These are phyloP conservation scores for Ooceraea biroi DNA, from an alignment of 1,140 invertebrate genomes.

Conservation along the genomic window DNA sequence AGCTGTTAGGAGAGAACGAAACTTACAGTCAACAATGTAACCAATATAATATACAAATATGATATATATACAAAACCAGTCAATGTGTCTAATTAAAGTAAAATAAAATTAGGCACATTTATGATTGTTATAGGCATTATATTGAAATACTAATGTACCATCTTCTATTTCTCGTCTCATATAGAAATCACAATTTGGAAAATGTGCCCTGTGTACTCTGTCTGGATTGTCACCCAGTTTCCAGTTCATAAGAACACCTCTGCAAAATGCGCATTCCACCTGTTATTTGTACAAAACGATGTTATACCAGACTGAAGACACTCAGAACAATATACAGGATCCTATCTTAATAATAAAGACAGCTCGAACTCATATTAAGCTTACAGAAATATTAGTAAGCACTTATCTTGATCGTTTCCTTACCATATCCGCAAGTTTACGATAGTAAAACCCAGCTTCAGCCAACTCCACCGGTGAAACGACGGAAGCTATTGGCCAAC, in stretches of 20 bases:
- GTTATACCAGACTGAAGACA: constrained; percentile 28
- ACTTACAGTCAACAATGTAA: not conserved
- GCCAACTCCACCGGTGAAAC: constrained; percentile 91
- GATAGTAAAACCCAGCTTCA: constrained; percentile 93
- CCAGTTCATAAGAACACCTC: constrained; percentile 91
- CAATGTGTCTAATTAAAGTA: not conserved
- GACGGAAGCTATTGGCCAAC: constrained; percentile 88
- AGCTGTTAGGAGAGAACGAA: constrained; percentile 67
- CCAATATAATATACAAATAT: not conserved
- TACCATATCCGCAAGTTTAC: constrained; percentile 87
- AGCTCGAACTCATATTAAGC: not conserved
- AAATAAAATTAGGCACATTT: constrained; percentile 15
- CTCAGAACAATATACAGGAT: not conserved
- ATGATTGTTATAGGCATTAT: not conserved
- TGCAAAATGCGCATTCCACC: constrained; percentile 94
- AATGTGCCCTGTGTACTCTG: constrained; percentile 90
- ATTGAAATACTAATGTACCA: constrained; percentile 68
- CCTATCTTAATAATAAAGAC: not conserved
- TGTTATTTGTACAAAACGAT: constrained; percentile 76
- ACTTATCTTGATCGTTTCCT: constrained; percentile 17
- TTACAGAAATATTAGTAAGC: constrained; percentile 22
- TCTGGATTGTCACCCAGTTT: constrained; percentile 91
- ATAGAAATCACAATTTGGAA: constrained; percentile 90
- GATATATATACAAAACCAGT: not conserved
- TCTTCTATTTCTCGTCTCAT: constrained; percentile 79